phyloP scores from a whole-genome alignment of 2,113 vertebrate genomes.

The Oophaga pumilio region DNA sequence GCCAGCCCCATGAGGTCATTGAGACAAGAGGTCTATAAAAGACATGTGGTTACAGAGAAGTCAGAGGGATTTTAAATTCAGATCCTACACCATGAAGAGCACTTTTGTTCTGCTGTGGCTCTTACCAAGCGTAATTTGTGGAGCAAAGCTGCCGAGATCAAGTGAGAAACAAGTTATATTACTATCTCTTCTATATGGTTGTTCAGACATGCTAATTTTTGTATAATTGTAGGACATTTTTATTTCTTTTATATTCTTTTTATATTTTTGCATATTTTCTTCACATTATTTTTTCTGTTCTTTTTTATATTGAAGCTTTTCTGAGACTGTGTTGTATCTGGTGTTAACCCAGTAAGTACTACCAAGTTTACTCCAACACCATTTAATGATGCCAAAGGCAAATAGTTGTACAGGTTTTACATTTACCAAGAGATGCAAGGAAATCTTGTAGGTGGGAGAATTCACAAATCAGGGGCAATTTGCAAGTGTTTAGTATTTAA shows the following conservation, averaged over 20 bases:
- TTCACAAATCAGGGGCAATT: too few species aligned
- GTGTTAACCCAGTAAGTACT: background rate
- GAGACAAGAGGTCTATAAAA: conserved; percentile 39
- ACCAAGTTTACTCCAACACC: background rate
- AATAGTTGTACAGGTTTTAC: too few species aligned
- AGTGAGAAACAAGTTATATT: conserved; percentile 7
- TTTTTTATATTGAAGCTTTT: too few species aligned
- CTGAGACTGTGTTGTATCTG: too few species aligned
- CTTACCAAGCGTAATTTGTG: conserved; percentile 28
- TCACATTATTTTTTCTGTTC: too few species aligned
- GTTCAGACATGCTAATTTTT: background rate
- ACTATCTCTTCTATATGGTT: background rate
- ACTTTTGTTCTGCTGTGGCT: conserved; percentile 32
- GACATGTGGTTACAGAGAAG: background rate
- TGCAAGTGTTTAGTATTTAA: too few species aligned
- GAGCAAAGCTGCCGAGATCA: conserved; percentile 10
- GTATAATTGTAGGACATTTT: too few species aligned
- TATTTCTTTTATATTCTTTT: too few species aligned
- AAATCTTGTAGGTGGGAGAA: too few species aligned
- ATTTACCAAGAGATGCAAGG: too few species aligned
- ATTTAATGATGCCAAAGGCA: background rate
- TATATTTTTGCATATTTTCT: too few species aligned
- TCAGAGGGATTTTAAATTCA: background rate
- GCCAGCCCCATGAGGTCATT: conserved; percentile 24
- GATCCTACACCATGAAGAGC: conserved; percentile 35